A percentile compares a stretch with the other conserved stretches of the same genome.
These are phyloP conservation scores for Euplagia quadripunctaria DNA, from an alignment of 2,888 invertebrate species.

Conservation along the genomic window DNA sequence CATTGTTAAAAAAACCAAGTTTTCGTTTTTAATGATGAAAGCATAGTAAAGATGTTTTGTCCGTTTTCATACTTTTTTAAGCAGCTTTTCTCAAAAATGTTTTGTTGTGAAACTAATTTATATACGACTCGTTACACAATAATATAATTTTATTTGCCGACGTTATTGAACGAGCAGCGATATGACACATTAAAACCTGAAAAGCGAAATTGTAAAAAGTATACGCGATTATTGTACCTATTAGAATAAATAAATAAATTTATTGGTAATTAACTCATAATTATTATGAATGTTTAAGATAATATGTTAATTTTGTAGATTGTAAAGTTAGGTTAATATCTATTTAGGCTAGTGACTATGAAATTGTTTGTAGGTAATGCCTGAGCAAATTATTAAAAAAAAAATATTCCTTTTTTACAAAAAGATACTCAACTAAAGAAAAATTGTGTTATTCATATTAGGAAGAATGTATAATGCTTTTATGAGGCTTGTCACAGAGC, in stretches of 20 bases:
- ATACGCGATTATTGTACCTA: constrained; percentile 51
- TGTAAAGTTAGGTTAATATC: constrained; percentile 8
- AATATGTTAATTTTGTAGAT: constrained; percentile 13
- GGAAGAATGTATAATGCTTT: not conserved
- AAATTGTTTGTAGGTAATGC: constrained; percentile 11
- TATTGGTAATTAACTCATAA: constrained; percentile 32
- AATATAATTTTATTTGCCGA: too few relatives aligned
- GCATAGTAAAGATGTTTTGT: not conserved
- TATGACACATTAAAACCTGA: constrained; percentile 27
- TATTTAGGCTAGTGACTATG: constrained; percentile 1
- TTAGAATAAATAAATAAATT: constrained; percentile 36
- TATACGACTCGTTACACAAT: not conserved
- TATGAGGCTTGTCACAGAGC: not conserved
- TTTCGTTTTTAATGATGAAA: not conserved
- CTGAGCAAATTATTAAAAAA: not conserved
- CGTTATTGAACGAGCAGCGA: not conserved
- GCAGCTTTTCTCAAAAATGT: too few relatives aligned
- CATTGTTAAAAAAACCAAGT: not conserved
- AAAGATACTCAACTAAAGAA: not conserved
- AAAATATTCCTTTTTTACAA: not conserved
- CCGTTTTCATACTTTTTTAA: not conserved
- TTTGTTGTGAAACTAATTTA: not conserved
- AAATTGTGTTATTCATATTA: not conserved
- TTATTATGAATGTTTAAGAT: constrained; percentile 34
- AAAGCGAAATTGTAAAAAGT: constrained; percentile 40